Evolutionary conservation across 2,113 vertebrate genomes (phyloP).

Genomic region (Girardinichthys multiradiatus): DNA sequence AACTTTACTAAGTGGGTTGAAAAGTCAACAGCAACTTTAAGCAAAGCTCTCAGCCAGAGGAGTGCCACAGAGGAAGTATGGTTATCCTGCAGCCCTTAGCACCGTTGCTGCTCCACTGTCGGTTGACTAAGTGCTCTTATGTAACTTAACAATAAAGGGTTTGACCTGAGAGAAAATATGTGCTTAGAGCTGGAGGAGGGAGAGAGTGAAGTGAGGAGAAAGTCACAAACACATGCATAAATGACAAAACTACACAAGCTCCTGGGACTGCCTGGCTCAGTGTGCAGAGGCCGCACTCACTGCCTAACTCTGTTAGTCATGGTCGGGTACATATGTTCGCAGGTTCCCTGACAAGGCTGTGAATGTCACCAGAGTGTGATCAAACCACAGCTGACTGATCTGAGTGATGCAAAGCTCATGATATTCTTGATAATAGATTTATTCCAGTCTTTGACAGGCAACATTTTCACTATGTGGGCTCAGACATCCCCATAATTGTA

Average conservation of each 20-base stretch:
- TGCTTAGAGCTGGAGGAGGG: slow-evolving; percentile 36
- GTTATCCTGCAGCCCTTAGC: slow-evolving; percentile 49
- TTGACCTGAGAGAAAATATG: slow-evolving; percentile 56
- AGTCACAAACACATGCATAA: slow-evolving; percentile 22
- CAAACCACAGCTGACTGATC: slow-evolving; percentile 18
- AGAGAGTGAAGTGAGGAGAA: slow-evolving; percentile 28
- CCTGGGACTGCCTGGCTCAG: slow-evolving; percentile 29
- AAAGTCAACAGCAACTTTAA: slow-evolving; percentile 66
- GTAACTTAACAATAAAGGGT: slow-evolving; percentile 64
- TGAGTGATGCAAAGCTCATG: slow-evolving; percentile 31
- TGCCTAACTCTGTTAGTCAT: slow-evolving; percentile 16
- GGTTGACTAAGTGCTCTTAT: slow-evolving; percentile 63
- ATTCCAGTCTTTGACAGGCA: background rate
- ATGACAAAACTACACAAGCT: slow-evolving; percentile 19
- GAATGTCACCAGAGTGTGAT: slow-evolving; percentile 23
- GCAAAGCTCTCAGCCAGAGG: slow-evolving; percentile 44
- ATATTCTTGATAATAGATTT: slow-evolving; percentile 2
- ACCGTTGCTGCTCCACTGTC: slow-evolving; percentile 42
- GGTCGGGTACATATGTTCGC: slow-evolving; percentile 30
- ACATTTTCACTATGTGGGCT: background rate
- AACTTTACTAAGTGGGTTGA: slow-evolving; percentile 37
- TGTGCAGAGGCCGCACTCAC: background rate
- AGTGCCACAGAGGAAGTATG: slow-evolving; percentile 53
- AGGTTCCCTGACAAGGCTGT: slow-evolving; percentile 39
- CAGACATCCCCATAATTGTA: background rate